Base-by-base conservation (phyloP, 2,113 vertebrate species). In the Nyctereutes procyonoides region DNA sequence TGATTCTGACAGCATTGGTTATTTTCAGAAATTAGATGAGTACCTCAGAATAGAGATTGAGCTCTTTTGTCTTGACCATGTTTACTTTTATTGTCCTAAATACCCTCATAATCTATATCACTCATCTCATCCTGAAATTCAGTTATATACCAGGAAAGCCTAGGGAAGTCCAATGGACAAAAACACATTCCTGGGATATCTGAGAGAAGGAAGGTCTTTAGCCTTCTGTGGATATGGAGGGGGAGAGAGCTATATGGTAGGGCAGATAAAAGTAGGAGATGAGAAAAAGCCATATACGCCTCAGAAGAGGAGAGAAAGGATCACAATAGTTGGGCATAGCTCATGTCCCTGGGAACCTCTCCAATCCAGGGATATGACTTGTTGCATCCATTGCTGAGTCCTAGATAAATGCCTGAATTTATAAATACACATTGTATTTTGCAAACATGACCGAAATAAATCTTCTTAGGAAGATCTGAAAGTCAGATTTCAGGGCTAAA, bases 341-440 rank as follows among this genome's bases (percentile, higher is more conserved):
- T 95, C 79, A 8, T 14, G 43, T 77, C 38, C 63, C 65, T 95
- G 90, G 58, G 83, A 87, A 95, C 69, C 83, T 95, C 51, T 62
- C 79, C 71, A 76, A 58, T 16, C 55, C 43, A 67, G 81, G 63
- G 30, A 58, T 79, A 81, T 35, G 76, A 93, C 62, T 97, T 95
- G 73, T 80, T 87, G 53, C 53, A 62, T 93, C 69, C 91, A 16
- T 69, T 90, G 58, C 60, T 32, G 56, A 92, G 53, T 56, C 60
- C 14, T 56, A 82, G 80, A 97, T 58, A 95, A 92, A 85, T 79
- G 84, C 32, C 69, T 60, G 5, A 92, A 20, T 96, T 96, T 97
- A 90, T 81, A 96, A 93, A 93, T 56, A 95, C 38, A 92, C 87
- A 97, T 73, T 92, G 48, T 60, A 69, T 67, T 97, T 94, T 97